These are phyloP conservation scores for Nomada hirtipes DNA, from an alignment of 2,888 invertebrate genomes.

Conservation along the genomic window DNA sequence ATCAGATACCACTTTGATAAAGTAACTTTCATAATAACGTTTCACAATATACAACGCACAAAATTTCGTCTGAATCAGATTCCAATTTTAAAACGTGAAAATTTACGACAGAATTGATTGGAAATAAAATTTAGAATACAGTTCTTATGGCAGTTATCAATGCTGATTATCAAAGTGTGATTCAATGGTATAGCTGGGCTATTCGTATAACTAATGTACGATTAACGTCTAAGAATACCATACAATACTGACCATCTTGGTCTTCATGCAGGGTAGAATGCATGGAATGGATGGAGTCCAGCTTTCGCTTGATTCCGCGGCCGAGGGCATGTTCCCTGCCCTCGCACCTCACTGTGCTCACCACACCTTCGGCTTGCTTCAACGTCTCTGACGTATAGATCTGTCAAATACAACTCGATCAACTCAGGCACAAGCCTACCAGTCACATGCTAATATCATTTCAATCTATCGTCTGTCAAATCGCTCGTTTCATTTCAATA, in stretches of 20 bases:
- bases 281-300: conserved; percentile 84
- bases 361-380: conserved; percentile 84
- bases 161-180: conserved; percentile 52
- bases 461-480: conserved; percentile 59
- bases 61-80: too few species aligned
- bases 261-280: conserved; percentile 84
- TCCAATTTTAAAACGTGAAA: background rate
- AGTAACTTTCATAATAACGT: conserved; percentile 41
- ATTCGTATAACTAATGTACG: conserved; percentile 49
- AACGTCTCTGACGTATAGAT: conserved; percentile 83
- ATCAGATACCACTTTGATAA: conserved; percentile 41
- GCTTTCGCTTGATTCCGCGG: conserved; percentile 84
- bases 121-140: background rate
- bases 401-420: conserved; percentile 84
- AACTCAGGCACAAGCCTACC: conserved; percentile 83
- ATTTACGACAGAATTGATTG: background rate
- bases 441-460: conserved; percentile 77
- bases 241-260: conserved; percentile 84
- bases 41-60: too few species aligned
- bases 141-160: conserved; percentile 7
- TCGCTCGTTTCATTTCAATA: conserved; percentile 19
- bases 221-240: conserved; percentile 76
- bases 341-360: conserved; percentile 84
- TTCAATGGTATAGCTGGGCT: conserved; percentile 37
- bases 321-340: conserved; percentile 81